Evolutionary conservation across 2,113 vertebrate species (phyloP).

Genomic region (Grallaria varia): DNA sequence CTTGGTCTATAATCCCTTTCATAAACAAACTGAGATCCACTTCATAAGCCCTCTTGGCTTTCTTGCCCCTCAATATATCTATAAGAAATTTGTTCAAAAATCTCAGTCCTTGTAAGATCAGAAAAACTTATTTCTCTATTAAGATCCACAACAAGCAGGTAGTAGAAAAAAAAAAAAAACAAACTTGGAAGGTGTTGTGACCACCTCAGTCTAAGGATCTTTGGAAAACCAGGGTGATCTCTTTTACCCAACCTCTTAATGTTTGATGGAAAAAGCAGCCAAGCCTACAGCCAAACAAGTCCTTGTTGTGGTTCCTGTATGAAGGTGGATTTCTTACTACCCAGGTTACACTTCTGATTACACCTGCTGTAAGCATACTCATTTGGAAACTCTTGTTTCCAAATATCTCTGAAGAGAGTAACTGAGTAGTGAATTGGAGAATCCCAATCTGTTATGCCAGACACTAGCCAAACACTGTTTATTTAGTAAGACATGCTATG

Average conservation of each 20-base stretch:
- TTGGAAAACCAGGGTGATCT: background rate
- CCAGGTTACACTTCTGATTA: background rate
- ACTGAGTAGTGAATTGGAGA: background rate
- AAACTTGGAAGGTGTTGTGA: background rate
- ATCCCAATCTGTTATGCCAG: background rate
- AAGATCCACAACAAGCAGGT: background rate
- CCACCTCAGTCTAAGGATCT: background rate
- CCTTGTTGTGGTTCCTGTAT: background rate
- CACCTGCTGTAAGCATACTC: accelerated
- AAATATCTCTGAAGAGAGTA: background rate
- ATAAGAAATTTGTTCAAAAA: background rate
- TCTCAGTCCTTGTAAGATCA: background rate
- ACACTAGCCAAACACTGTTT: background rate
- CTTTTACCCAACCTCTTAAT: background rate
- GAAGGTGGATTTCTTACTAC: background rate
- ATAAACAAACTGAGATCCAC: background rate
- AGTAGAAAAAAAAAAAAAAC: no score
- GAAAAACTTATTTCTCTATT: background rate
- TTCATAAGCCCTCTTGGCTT: background rate
- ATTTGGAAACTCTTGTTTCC: background rate
- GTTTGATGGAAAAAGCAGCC: background rate
- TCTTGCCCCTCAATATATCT: background rate
- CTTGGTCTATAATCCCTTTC: background rate
- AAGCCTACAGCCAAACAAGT: background rate
- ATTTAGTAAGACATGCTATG: background rate